Percentiles rank a stretch among this genome's conserved stretches.
phyloP scores from a whole-genome alignment of 1,140 invertebrate genomes.

The Aradophagus sp. region DNA sequence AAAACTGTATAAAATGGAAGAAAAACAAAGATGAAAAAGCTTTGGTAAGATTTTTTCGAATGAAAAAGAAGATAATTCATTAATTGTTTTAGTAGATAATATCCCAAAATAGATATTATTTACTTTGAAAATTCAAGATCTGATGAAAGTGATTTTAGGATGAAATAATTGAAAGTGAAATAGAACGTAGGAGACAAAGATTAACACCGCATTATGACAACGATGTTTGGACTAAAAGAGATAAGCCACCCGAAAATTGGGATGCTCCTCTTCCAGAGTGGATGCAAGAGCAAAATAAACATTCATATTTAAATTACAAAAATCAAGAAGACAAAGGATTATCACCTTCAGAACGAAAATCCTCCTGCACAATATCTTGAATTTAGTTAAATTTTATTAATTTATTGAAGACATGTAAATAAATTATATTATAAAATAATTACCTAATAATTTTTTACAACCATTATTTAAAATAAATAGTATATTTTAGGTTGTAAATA shows the following conservation, averaged over 20 bases:
- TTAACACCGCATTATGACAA: constrained; percentile 82
- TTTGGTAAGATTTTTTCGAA: constrained; percentile 75
- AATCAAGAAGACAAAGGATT: constrained; percentile 76
- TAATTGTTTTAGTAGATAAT: too few species aligned
- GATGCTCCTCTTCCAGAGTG: constrained; percentile 84
- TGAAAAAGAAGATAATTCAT: neutral
- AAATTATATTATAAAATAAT: too few species aligned
- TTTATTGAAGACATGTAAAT: too few species aligned
- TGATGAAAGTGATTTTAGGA: constrained; percentile 74
- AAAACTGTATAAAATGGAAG: constrained; percentile 83
- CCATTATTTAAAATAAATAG: too few species aligned
- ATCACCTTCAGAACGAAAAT: neutral
- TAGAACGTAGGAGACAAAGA: constrained; percentile 77
- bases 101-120: neutral
- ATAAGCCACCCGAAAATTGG: constrained; percentile 86
- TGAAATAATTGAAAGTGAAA: constrained; percentile 83
- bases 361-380: neutral
- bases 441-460: too few species aligned
- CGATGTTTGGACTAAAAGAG: constrained; percentile 84
- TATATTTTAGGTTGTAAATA: too few species aligned
- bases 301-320: constrained; percentile 80
- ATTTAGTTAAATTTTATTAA: too few species aligned
- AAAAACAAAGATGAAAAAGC: constrained; percentile 78
- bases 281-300: constrained; percentile 80
- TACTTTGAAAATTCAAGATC: neutral